A percentile compares a stretch with the other conserved stretches of the same genome.
These are phyloP conservation scores for Spinibarbus caldwelli DNA, from an alignment of 2,797 vertebrate species.

Conservation along the genomic window DNA sequence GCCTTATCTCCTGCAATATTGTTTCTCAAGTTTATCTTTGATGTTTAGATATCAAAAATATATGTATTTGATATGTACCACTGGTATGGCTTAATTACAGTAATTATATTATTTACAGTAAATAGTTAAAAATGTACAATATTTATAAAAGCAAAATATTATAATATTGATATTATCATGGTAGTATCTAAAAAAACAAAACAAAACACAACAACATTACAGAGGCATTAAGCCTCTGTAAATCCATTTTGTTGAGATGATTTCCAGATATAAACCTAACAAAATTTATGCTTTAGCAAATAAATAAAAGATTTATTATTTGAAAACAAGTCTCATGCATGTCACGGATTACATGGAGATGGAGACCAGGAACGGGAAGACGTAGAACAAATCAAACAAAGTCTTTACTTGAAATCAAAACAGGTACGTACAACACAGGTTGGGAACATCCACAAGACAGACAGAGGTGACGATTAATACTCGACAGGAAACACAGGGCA, in stretches of 20 bases:
- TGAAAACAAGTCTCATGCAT: no score
- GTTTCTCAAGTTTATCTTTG: neutral
- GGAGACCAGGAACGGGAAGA: no score
- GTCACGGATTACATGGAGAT: no score
- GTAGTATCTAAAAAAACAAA: neutral
- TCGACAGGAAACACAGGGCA: no score
- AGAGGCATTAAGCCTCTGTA: neutral
- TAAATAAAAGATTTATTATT: neutral
- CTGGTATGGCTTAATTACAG: neutral
- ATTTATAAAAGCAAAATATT: neutral
- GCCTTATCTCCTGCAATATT: neutral
- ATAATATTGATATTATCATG: neutral
- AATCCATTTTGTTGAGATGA: neutral
- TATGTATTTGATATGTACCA: neutral
- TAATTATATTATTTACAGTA: neutral
- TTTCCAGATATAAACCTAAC: neutral
- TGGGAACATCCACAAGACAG: no score
- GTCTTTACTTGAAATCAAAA: no score
- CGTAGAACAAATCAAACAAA: no score
- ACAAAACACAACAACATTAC: neutral
- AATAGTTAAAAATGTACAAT: neutral
- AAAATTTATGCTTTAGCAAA: neutral
- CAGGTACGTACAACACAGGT: no score
- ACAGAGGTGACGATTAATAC: no score
- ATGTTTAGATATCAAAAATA: neutral